Base-by-base conservation (phyloP, 2,888 invertebrate species). In the Helobdella robusta region DNA sequence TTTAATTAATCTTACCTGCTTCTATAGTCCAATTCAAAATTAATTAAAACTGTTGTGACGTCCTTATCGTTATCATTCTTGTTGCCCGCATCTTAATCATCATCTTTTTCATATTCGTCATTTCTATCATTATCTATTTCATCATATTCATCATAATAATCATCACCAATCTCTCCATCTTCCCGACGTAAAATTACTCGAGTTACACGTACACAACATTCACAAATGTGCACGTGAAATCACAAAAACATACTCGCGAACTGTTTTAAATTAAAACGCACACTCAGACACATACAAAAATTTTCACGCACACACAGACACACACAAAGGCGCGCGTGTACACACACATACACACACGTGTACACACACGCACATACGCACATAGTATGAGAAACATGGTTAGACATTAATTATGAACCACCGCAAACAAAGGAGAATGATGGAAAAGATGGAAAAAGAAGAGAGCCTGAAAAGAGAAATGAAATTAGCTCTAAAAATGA, bases 341-440 rank as follows among this genome's bases (percentile, higher is more conserved):
- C n/a, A 40, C 44, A 40, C 44, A 40, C n/a, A 40, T n/a, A 40
- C 44, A 40, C n/a, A 40, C 44, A 40, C 44, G n/a, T 40, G n/a
- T n/a, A 40, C 44, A 40, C n/a, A 40, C 44, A 40, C 44, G n/a
- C n/a, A 40, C 44, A 40, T n/a, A 40, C n/a, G n/a, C 44, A 40
- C 44, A 40, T 40, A 40, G 11, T 15, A n/a, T n/a, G n/a, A n/a
- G n/a, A n/a, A n/a, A n/a, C n/a, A n/a, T n/a, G n/a, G n/a, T n/a
- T n/a, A n/a, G n/a, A n/a, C n/a, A n/a, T n/a, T n/a, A n/a, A n/a
- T n/a, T n/a, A n/a, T n/a, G n/a, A n/a, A n/a, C n/a, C n/a, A n/a
- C n/a, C n/a, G n/a, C n/a, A n/a, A n/a, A n/a, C n/a, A n/a, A n/a
- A n/a, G n/a, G n/a, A n/a, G n/a, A n/a, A n/a, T n/a, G n/a, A n/a